phyloP scores from a whole-genome alignment of 2,113 vertebrate species.

The Bagarius yarrelli region DNA sequence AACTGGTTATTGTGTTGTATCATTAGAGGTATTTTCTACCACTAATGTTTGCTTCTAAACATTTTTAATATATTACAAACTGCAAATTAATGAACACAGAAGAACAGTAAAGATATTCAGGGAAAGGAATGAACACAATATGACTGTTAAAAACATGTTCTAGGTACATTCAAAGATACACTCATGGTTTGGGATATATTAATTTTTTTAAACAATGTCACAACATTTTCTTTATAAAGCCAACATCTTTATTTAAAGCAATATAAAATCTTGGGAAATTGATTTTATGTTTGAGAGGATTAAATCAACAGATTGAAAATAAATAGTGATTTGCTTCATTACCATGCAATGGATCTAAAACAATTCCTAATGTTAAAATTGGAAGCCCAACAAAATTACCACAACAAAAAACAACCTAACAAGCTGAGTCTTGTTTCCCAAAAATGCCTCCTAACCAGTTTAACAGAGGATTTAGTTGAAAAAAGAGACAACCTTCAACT shows the following conservation, averaged over 20 bases:
- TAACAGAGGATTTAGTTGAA: neutral
- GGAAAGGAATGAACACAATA: neutral
- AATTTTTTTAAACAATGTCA: neutral
- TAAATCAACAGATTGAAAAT: neutral
- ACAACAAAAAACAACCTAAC: neutral
- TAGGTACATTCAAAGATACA: neutral
- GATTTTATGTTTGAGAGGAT: too few species aligned
- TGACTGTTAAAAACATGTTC: neutral
- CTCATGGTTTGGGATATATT: neutral
- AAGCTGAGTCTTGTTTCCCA: neutral
- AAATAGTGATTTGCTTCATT: neutral
- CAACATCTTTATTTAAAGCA: too few species aligned
- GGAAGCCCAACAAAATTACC: too few species aligned
- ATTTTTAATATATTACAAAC: neutral
- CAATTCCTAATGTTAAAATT: neutral
- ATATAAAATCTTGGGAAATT: too few species aligned
- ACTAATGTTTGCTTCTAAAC: neutral
- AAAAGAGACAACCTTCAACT: too few species aligned
- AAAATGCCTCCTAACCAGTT: neutral
- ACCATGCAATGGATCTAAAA: neutral
- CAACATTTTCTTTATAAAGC: neutral
- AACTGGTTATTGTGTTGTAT: neutral
- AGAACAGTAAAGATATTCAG: neutral
- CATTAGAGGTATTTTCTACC: neutral
- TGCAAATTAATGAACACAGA: neutral